Conservation (phyloP, 2,888 invertebrate species). For the Diaprepes abbreviatus region DNA sequence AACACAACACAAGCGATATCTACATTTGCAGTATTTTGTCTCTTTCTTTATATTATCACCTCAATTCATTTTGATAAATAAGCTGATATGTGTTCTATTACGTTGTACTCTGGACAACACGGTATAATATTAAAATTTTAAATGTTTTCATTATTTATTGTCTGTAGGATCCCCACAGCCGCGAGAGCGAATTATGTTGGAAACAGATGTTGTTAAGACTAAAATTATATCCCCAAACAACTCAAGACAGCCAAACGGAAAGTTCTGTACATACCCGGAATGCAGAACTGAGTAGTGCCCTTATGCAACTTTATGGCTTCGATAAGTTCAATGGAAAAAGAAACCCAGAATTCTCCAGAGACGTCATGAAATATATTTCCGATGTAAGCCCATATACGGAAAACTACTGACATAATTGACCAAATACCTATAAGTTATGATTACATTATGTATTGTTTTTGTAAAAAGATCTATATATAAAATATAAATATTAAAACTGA, state of each 20-base stretch:
- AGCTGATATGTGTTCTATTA: too few species aligned
- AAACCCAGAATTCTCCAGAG: conserved; percentile 41
- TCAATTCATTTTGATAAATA: too few species aligned
- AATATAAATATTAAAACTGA: too few species aligned
- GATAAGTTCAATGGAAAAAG: conserved; percentile 38
- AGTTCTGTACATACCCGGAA: conserved; percentile 34
- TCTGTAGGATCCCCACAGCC: conserved; percentile 35
- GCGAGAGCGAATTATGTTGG: conserved; percentile 38
- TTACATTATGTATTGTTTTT: too few species aligned
- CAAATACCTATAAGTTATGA: too few species aligned
- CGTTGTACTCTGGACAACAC: too few species aligned
- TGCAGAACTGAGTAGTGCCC: conserved; percentile 46
- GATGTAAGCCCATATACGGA: conserved; percentile 14
- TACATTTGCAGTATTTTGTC: too few species aligned
- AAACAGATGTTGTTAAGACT: conserved; percentile 16
- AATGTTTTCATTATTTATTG: too few species aligned
- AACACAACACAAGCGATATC: too few species aligned
- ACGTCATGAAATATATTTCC: conserved; percentile 34
- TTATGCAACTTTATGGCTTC: conserved; percentile 44
- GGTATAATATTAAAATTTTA: too few species aligned
- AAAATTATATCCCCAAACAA: conserved; percentile 12
- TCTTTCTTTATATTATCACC: too few species aligned
- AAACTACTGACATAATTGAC: not conserved
- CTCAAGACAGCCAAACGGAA: conserved; percentile 6
- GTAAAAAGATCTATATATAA: too few species aligned